These are phyloP conservation scores for Drosophila azteca DNA, from an alignment of 1,140 invertebrate genomes.

Conservation along the genomic window DNA sequence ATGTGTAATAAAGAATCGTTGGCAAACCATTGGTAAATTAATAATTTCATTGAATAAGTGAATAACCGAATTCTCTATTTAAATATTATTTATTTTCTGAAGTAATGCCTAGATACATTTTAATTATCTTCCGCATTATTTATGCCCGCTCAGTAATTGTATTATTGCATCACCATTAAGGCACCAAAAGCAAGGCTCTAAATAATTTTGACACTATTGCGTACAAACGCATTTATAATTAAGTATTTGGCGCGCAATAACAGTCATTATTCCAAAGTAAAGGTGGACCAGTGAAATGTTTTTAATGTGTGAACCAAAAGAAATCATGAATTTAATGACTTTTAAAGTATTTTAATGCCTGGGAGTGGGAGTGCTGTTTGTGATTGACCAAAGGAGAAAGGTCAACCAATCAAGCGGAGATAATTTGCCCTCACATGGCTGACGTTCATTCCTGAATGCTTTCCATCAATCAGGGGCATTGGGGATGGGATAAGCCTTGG, in stretches of 20 bases:
- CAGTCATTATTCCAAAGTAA: constrained; percentile 24
- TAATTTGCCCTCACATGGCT: constrained; percentile 28
- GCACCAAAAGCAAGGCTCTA: too few species aligned
- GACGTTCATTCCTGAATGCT: constrained; percentile 6
- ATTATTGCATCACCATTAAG: too few species aligned
- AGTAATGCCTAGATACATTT: not conserved
- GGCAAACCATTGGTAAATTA: too few species aligned
- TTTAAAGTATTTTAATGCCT: not conserved
- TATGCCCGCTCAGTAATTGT: too few species aligned
- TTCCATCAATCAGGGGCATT: constrained; percentile 28
- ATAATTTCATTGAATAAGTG: too few species aligned
- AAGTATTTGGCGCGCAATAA: constrained; percentile 31
- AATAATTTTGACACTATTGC: too few species aligned
- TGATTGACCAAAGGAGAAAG: constrained; percentile 1
- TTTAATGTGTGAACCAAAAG: not conserved
- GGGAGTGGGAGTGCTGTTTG: too few species aligned
- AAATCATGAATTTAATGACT: constrained; percentile 20
- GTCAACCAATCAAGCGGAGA: constrained; percentile 23
- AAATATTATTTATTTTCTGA: constrained; percentile 14
- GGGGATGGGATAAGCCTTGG: too few species aligned
- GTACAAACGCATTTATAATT: too few species aligned
- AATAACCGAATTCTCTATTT: not conserved
- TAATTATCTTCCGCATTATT: too few species aligned
- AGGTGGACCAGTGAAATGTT: constrained; percentile 27
- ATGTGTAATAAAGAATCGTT: too few species aligned